Conservation (phyloP, 2,888 invertebrate genomes). For the Pristionchus arcanus region DNA sequence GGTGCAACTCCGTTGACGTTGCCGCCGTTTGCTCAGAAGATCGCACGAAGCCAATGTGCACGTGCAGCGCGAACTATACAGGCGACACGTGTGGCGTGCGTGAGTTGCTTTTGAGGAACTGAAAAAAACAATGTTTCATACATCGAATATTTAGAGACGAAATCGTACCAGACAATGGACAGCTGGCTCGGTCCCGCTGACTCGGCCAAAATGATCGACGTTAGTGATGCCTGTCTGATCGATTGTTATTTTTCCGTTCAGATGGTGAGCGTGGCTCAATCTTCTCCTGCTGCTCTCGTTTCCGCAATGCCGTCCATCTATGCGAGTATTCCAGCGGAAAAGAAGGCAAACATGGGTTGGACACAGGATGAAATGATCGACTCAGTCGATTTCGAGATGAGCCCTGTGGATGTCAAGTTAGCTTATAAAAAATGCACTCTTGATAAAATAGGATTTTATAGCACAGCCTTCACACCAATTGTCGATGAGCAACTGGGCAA, state of each 20-base stretch:
- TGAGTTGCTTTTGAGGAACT: not conserved
- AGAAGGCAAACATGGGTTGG: not conserved
- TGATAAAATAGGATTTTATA: not conserved
- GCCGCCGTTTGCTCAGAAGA: slow-evolving; percentile 8
- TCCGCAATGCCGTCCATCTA: not conserved
- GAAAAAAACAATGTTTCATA: no score
- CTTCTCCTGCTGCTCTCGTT: not conserved
- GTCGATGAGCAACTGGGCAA: slow-evolving; percentile 2
- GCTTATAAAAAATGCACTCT: not conserved
- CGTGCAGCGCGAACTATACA: not conserved
- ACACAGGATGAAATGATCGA: slow-evolving; percentile 26
- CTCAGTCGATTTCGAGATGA: slow-evolving; percentile 15
- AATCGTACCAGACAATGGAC: not conserved
- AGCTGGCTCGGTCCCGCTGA: not conserved
- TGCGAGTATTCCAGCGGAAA: not conserved
- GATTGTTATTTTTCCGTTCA: not conserved
- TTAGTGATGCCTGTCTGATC: not conserved
- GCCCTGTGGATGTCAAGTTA: not conserved
- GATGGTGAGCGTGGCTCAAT: not conserved
- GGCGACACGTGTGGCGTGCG: not conserved
- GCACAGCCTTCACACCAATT: not conserved
- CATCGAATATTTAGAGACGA: no score
- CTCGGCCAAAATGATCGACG: not conserved
- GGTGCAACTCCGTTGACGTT: not conserved
- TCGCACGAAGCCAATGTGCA: not conserved